Evolutionary conservation across 2,113 vertebrate species (phyloP), one percentile per base, ranked within the genome.

Genomic region (Sapayoa aenigma): DNA sequence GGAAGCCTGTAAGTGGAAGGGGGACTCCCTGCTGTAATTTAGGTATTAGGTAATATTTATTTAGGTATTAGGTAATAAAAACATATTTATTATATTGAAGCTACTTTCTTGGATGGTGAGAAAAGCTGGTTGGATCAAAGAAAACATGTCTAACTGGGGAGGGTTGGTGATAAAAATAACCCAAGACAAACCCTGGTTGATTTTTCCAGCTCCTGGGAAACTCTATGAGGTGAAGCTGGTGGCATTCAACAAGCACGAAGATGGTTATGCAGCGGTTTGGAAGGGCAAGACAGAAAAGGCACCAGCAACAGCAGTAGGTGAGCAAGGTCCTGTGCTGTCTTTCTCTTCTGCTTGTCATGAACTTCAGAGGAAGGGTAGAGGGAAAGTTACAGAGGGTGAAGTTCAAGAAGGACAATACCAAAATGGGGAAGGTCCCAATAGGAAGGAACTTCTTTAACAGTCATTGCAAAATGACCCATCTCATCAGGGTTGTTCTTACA

Each of bases 181-280:
- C 37, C 65, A 55, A 63, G 68, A 65, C 60, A 78, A 94, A 75
- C 58, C 33, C 23, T 71, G 55, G 44, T 63, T 96, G 75, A 88
- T 67, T 97, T 91, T 80, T 93, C 87, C 94, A 99, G 99, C 96
- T 90, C 98, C 99, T 78, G 99, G 98, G 94, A 98, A 90, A 8
- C 98, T 99, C 62, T 99, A 99, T 5, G 99, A 99, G 94, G 98
- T 99, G 91, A 99, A 98, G 96, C 97, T 99, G 24, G 99, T 99
- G 97, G 98, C 98, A 0, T 99, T 98, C 96, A 99, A 98, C 96
- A 99, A 99, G 80, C 99, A 99, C 1, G 98, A 98, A 74, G 99
- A 99, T 2, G 99, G 99, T 89, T 99, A 99, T 0, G 98, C 99
- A 6, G 99, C 98, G 0, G 98, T 99, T 90, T 99, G 99, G 99